phyloP scores from a whole-genome alignment of 2,797 vertebrate species.

The Numenius phaeopus region DNA sequence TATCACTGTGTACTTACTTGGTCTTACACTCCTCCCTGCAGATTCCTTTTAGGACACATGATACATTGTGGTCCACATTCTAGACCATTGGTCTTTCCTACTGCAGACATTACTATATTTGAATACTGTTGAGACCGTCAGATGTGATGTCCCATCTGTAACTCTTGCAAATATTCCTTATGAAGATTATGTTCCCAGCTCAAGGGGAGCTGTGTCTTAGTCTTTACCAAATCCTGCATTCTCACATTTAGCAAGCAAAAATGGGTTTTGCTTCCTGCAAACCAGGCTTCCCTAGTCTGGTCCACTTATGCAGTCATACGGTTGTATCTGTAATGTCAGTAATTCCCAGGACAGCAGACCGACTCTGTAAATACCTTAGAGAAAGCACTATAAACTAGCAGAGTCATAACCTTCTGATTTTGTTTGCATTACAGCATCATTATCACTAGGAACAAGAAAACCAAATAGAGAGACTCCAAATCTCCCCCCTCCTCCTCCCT shows the following conservation, averaged over 20 bases:
- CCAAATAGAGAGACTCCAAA: slow-evolving; percentile 75
- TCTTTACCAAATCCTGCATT: not conserved
- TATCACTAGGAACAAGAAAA: slow-evolving; percentile 76
- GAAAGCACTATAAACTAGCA: not conserved
- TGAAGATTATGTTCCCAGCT: not conserved
- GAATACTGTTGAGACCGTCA: not conserved
- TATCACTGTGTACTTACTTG: not conserved
- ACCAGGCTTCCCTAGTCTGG: not conserved
- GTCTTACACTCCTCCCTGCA: not conserved
- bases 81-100: not conserved
- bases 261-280: not conserved
- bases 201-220: not conserved
- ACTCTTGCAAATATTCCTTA: not conserved
- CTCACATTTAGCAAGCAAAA: not conserved
- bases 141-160: not conserved
- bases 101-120: not conserved
- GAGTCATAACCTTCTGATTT: slow-evolving; percentile 13
- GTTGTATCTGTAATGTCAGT: not conserved
- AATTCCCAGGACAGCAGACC: not conserved
- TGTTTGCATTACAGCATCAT: slow-evolving; percentile 68
- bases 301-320: not conserved
- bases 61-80: not conserved
- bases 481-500: slow-evolving; percentile 66
- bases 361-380: not conserved
- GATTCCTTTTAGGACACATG: not conserved